Base-by-base conservation (phyloP, 2,888 invertebrate genomes). In the Trichacis sp. region DNA sequence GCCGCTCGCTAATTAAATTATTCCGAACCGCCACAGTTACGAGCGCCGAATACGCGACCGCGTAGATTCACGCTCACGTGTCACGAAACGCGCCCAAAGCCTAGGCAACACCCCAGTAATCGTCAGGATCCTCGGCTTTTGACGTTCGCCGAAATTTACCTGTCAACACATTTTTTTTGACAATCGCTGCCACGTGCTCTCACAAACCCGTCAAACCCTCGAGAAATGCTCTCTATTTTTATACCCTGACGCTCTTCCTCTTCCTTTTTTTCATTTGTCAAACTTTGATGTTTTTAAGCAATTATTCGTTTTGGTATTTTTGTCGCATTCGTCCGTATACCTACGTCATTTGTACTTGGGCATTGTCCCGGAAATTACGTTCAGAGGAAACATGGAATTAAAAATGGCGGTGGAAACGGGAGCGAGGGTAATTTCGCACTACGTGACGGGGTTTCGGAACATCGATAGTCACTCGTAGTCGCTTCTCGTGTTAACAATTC, bases 1-100 rank as follows among this genome's bases (percentile, higher is more conserved):
- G n/a, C n/a, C n/a, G n/a, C n/a, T n/a, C 72, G 71, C 78, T 81
- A 81, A 81, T 81, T 81, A 81, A 81, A 81, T 81, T 81, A 81
- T 78, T 76, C 78, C 72, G 70, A 75, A 79, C 76, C 72, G 72
- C 64, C 64, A 67, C 71, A 63, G 64, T 64, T 54, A 53, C 50
- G 57, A 56, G n/a, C n/a, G n/a, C n/a, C n/a, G n/a, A n/a, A 53
- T 49, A 59, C 38, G 43, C 48, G 36, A 50, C 52, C 54, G 52
- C n/a, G 19, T 9, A 20, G 19, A 42, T 29, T 36, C 12, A 29
- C 15, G 29, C 53, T 46, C 52, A 19, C 15, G 15, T 14, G 40
- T 40, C 14, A 3, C 18, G 17, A 29, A 9, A 36, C 33, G 40
- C 38, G 43, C 45, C 51, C 46, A 38, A 40, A 11, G 33, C 48